Evolutionary conservation across 2,888 invertebrate species (phyloP).

Genomic region (Esperia sulphurella): DNA sequence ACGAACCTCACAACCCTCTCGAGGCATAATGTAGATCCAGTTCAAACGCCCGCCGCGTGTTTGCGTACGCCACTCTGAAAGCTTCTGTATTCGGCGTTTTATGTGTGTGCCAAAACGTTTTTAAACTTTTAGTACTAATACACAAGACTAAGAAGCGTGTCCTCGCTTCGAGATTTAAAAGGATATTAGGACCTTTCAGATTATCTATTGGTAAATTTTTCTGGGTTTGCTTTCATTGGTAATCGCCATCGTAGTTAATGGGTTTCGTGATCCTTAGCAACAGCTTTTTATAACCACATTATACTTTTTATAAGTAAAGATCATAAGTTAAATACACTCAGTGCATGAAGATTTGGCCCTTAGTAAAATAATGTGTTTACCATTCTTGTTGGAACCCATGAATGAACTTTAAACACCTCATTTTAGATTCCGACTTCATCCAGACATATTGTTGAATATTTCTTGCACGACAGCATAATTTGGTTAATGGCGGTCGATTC

Average conservation of each 20-base stretch:
- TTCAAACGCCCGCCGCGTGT: slow-evolving; percentile 34
- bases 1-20: slow-evolving; percentile 21
- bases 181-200: slow-evolving; percentile 2
- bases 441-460: background rate
- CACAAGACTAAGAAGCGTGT: slow-evolving; percentile 21
- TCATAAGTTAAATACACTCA: too few relatives aligned
- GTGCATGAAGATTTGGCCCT: too few relatives aligned
- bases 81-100: slow-evolving; percentile 32
- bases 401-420: too few relatives aligned
- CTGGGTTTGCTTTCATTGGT: background rate
- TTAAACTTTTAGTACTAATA: slow-evolving; percentile 31
- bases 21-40: slow-evolving; percentile 31
- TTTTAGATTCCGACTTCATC: background rate
- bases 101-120: slow-evolving; percentile 37
- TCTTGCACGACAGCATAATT: background rate
- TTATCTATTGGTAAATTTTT: too few relatives aligned
- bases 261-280: slow-evolving; percentile 5
- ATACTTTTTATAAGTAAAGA: too few relatives aligned
- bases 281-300: too few relatives aligned
- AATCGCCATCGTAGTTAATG: slow-evolving; percentile 7
- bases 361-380: too few relatives aligned
- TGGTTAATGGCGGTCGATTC: background rate
- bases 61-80: slow-evolving; percentile 38
- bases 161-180: slow-evolving; percentile 19
- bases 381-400: too few relatives aligned